Evolutionary conservation across 2,888 invertebrate species (phyloP).

Genomic region (Listrodromus nycthemerus): DNA sequence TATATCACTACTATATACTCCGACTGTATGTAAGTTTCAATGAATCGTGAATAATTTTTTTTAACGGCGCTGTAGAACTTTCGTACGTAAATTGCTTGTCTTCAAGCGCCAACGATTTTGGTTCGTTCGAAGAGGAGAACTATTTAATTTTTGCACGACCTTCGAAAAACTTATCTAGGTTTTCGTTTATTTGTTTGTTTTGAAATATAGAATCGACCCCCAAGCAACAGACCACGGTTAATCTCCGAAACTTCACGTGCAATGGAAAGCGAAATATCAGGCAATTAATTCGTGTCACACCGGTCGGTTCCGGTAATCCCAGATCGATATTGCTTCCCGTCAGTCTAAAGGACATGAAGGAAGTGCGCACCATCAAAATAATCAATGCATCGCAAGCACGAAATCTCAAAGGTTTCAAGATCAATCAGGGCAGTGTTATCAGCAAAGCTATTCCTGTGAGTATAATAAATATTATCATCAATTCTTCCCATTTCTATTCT

Average conservation of each 20-base stretch:
- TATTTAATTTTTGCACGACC: background rate
- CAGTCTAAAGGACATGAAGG: conserved; percentile 89
- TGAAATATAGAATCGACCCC: conserved; percentile 69
- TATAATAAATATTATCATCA: conserved; percentile 3
- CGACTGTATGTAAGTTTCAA: background rate
- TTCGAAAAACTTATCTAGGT: background rate
- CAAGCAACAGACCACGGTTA: conserved; percentile 73
- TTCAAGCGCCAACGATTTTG: background rate
- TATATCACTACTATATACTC: background rate
- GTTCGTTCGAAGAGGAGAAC: background rate
- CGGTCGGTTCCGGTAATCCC: conserved; percentile 83
- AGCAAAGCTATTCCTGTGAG: conserved; percentile 79
- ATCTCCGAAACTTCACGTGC: conserved; percentile 75
- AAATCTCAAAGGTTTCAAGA: conserved; percentile 80
- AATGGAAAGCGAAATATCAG: conserved; percentile 79
- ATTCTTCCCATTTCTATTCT: too few relatives aligned
- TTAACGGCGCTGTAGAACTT: background rate
- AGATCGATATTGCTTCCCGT: conserved; percentile 90
- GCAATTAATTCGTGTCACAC: conserved; percentile 82
- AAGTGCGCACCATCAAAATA: conserved; percentile 90
- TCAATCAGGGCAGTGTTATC: conserved; percentile 78
- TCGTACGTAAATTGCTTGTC: background rate
- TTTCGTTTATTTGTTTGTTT: background rate
- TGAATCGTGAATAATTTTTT: background rate
- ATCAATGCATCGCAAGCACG: conserved; percentile 87